These are phyloP conservation scores for Dryobota labecula DNA, from an alignment of 2,888 invertebrate genomes.

Conservation along the genomic window DNA sequence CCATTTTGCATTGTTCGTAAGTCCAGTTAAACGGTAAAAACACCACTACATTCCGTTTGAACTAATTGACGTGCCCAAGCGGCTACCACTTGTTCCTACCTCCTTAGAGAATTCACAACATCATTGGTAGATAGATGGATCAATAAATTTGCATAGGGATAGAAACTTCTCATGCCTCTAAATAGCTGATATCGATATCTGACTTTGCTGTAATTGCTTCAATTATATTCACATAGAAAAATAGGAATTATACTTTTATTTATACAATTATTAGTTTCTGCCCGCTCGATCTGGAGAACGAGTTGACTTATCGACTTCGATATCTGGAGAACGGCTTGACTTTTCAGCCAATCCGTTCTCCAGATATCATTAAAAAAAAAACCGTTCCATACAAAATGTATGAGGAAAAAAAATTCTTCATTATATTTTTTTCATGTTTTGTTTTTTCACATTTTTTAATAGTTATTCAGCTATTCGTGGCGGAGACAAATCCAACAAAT, in stretches of 20 bases:
- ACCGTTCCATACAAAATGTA: no score
- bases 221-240: not conserved
- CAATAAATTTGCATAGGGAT: constrained; percentile 12
- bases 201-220: not conserved
- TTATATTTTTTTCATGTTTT: no score
- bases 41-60: not conserved
- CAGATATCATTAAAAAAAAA: no score
- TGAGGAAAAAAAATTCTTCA: no score
- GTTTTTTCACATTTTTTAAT: no score
- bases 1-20: not conserved
- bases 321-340: no score
- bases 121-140: constrained; percentile 5
- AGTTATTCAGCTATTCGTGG: no score
- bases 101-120: constrained; percentile 19
- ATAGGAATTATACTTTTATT: not conserved
- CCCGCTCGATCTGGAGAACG: no score
- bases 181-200: not conserved
- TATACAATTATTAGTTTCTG: no score
- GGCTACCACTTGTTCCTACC: not conserved
- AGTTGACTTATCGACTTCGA: no score
- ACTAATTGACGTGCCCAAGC: constrained; percentile 9
- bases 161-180: not conserved
- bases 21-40: not conserved
- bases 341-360: no score
- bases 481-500: no score